Evolutionary conservation across 2,797 vertebrate species (phyloP), one percentile per base, ranked within the genome.

Genomic region (Mormyrus hasselquistii): DNA sequence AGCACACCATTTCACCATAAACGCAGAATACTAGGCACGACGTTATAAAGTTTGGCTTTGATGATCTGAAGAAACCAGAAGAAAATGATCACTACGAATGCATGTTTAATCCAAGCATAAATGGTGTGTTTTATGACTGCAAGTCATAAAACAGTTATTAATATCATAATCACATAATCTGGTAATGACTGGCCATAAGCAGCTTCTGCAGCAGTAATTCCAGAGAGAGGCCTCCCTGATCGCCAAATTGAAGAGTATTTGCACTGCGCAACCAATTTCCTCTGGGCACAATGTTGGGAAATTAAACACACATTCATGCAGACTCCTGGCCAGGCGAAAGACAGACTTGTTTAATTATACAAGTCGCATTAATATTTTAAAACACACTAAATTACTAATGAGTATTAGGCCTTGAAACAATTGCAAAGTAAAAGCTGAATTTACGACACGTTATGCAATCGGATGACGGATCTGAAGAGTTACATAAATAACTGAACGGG

Each of bases 351-450:
- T 89, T 89, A 85, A 89, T 85, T 89, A 85, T 85, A 85, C 41
- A 86, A 89, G 57, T 65, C 22, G 41, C 88, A 89, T 89, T 57
- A 89, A 89, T 89, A 62, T 89, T 86, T 89, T 86, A 89, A 44
- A 69, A 85, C 73, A 44, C 73, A 44, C 73, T 44, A 79, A 79
- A 79, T 79, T 41, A 44, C 73, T 41, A 79, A 47, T 79, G 73
- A 79, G 41, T 44, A 79, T 79, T 79, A 79, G 73, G 73, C 38
- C 41, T 79, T 38, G 73, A 44, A 79, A 79, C 34, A 79, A 79
- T 73, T 73, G 65, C 65, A 16, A 73, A 73, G 65, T 73, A 79
- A 79, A 79, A 79, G 65, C 29, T 73, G 29, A 73, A 73, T 73
- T 73, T 73, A 79, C 41, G 38, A 44, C 73, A n/a, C 16, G 38